These are phyloP conservation scores for Pristionchus arcanus DNA, from an alignment of 2,888 invertebrate genomes.

Conservation along the genomic window DNA sequence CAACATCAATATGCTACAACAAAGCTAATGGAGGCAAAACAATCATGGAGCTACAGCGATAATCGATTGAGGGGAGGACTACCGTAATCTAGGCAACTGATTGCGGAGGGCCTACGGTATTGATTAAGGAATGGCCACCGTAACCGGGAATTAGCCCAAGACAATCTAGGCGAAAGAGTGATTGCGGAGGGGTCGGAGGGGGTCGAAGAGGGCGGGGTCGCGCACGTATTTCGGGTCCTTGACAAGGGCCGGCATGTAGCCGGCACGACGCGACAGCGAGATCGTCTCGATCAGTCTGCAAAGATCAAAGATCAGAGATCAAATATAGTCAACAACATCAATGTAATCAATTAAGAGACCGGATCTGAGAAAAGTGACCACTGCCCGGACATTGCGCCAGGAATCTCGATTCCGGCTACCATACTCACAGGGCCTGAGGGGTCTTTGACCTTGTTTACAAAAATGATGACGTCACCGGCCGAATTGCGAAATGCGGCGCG, in stretches of 20 bases:
- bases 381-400: too few species aligned
- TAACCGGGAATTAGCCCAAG: not conserved
- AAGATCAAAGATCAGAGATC: not conserved
- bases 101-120: not conserved
- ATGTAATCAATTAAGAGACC: too few species aligned
- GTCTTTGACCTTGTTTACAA: too few species aligned
- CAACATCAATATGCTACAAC: slow-evolving; percentile 9
- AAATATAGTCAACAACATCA: not conserved
- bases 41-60: not conserved
- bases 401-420: too few species aligned
- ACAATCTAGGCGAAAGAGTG: slow-evolving; percentile 73
- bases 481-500: too few species aligned
- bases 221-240: slow-evolving; percentile 89
- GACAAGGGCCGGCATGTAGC: slow-evolving; percentile 87
- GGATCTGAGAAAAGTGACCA: too few species aligned
- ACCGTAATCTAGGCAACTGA: not conserved
- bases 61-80: not conserved
- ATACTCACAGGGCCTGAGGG: too few species aligned
- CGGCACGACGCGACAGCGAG: slow-evolving; percentile 79
- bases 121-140: not conserved
- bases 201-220: slow-evolving; percentile 93
- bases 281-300: slow-evolving; percentile 63
- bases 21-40: not conserved
- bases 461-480: too few species aligned
- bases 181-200: slow-evolving; percentile 85